phyloP scores from a whole-genome alignment of 2,113 vertebrate genomes.

The Monopterus albus region DNA sequence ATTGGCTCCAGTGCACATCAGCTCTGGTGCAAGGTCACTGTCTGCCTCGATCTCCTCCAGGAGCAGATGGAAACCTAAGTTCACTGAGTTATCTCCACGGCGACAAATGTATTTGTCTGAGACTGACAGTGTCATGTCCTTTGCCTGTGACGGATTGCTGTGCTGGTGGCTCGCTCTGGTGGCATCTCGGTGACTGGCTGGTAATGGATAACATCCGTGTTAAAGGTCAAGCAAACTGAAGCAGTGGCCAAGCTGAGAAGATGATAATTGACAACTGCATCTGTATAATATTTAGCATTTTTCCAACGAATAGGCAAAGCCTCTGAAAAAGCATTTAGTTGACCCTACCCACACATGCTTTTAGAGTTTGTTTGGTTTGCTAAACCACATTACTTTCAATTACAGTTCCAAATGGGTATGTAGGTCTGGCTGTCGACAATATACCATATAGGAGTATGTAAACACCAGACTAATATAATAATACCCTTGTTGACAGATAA shows the following conservation, averaged over 20 bases:
- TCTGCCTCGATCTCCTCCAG: slow-evolving; percentile 33
- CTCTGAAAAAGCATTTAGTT: slow-evolving; percentile 2
- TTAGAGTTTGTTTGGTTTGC: background rate
- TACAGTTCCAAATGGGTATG: too few species aligned
- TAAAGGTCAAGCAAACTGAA: slow-evolving; percentile 5
- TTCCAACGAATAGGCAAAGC: background rate
- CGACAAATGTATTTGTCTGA: slow-evolving; percentile 48
- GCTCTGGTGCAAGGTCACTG: slow-evolving; percentile 60
- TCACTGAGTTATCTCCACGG: slow-evolving; percentile 57
- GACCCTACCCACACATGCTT: background rate
- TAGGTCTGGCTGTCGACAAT: too few species aligned
- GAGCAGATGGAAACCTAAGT: slow-evolving; percentile 31
- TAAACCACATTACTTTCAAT: too few species aligned
- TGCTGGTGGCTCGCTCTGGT: slow-evolving; percentile 26
- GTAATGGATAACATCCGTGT: slow-evolving; percentile 19
- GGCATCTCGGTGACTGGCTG: slow-evolving; percentile 28
- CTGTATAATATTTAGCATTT: background rate
- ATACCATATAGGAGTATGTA: background rate
- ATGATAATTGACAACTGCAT: background rate
- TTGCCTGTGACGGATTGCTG: slow-evolving; percentile 35
- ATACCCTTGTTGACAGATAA: background rate
- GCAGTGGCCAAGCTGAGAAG: background rate
- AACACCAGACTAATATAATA: background rate
- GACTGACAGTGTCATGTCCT: slow-evolving; percentile 53
- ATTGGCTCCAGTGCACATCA: slow-evolving; percentile 46